Base-by-base conservation (phyloP, 2,113 vertebrate species). In the Xiphophorus maculatus region DNA sequence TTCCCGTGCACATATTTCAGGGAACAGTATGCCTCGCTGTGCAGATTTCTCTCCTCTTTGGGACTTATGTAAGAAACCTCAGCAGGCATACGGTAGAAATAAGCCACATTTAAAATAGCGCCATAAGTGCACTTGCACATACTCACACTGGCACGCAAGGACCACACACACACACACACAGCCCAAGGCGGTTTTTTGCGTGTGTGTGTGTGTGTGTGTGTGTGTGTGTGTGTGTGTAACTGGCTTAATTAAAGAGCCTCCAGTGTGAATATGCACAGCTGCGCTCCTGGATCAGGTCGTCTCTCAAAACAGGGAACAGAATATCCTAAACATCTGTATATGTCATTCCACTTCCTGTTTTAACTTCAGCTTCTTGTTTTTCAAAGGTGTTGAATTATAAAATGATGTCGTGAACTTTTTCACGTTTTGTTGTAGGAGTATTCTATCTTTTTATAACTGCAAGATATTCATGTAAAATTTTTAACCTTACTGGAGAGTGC, bases 21-120 rank as follows among this genome's bases (percentile, higher is more conserved):
- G 51, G 44, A 22, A 81, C 66, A 51, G 40, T 27, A 58, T 30
- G 66, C 74, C 73, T 74, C 70, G 42, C 54, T 74, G 66, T 82
- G 58, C 71, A 60, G 63, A 68, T 84, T 79, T 82, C 63, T 62
- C 62, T 77, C 65, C 32, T 67, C 37, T 32, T 54, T n/a, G 30
- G 33, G 73, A 77, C 76, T 87, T 90, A 88, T 81, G 83, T 87
- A 86, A 90, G 84, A 73, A 70, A 84, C 76, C 78, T 61, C 76
- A 69, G 68, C 70, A 77, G 77, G 87, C 84, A 75, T 70, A 74
- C 51, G 44, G 66, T 63, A 54, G 60, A 76, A 75, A 80, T 73
- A 62, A 37, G 71, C 6, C 67, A 66, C 58, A 69, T 79, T 83
- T 60, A 88, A 71, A 61, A 63, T 11, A 85, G 73, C 77, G 63